Evolutionary conservation across 1,140 invertebrate genomes (phyloP).

Genomic region (Tigriopus japonicus): DNA sequence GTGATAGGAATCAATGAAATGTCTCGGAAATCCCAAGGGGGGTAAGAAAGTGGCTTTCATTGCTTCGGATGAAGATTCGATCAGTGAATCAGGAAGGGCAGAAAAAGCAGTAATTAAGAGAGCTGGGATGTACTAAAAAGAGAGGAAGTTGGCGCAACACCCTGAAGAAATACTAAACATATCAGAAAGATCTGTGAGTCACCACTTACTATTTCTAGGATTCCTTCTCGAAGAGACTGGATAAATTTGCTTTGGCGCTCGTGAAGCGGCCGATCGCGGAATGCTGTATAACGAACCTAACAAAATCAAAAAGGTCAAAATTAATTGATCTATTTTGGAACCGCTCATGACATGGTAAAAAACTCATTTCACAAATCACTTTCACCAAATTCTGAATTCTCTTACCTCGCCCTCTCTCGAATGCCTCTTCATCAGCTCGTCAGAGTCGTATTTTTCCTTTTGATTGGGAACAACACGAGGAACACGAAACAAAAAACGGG

Average conservation of each 20-base stretch:
- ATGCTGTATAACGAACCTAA: slow-evolving; percentile 81
- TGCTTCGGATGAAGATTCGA: not conserved
- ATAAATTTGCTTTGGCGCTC: slow-evolving; percentile 81
- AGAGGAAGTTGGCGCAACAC: not conserved
- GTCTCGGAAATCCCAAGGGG: too few relatives aligned
- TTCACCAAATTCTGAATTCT: not conserved
- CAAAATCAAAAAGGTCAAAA: slow-evolving; percentile 18
- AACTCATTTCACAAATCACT: not conserved
- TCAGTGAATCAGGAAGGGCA: too few relatives aligned
- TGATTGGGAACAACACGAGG: slow-evolving; percentile 86
- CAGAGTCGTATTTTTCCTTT: slow-evolving; percentile 87
- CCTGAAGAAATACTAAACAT: not conserved
- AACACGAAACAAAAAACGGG: slow-evolving; percentile 78
- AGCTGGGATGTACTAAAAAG: too few relatives aligned
- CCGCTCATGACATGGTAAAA: not conserved
- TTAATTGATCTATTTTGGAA: not conserved
- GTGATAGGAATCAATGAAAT: too few relatives aligned
- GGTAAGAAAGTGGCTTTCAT: not conserved
- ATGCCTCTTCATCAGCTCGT: slow-evolving; percentile 76
- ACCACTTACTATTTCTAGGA: slow-evolving; percentile 42
- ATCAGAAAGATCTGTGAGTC: not conserved
- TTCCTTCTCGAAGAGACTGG: slow-evolving; percentile 76
- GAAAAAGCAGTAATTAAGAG: too few relatives aligned
- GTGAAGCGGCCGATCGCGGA: slow-evolving; percentile 69
- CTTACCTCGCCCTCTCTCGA: slow-evolving; percentile 77